Evolutionary conservation across 2,888 invertebrate genomes (phyloP).

Genomic region (Megastigmus dorsalis): DNA sequence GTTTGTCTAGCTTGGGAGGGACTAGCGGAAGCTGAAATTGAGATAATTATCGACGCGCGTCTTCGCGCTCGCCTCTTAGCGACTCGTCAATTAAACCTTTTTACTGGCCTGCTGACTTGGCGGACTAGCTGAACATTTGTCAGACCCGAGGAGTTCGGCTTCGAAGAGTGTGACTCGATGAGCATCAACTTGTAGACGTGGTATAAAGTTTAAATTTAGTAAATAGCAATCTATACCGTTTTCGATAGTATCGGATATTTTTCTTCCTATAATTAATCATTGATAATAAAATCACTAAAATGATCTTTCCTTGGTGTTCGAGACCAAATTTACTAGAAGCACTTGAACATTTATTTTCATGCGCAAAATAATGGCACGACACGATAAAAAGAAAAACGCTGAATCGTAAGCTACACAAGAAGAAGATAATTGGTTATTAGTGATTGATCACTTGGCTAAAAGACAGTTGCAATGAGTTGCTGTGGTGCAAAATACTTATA

Average conservation of each 20-base stretch:
- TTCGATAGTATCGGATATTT: too few relatives aligned
- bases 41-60: conserved; percentile 9
- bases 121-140: too few relatives aligned
- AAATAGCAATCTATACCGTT: too few relatives aligned
- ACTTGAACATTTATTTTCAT: too few relatives aligned
- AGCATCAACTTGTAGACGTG: too few relatives aligned
- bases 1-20: too few relatives aligned
- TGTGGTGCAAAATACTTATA: conserved; percentile 11
- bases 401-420: background rate
- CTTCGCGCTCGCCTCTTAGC: background rate
- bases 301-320: too few relatives aligned
- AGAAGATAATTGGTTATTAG: background rate
- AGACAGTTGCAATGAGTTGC: background rate
- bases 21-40: background rate
- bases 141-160: too few relatives aligned
- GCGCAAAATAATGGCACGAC: background rate
- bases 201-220: too few relatives aligned
- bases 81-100: background rate
- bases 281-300: background rate
- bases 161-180: too few relatives aligned
- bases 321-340: too few relatives aligned
- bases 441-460: conserved; percentile 16
- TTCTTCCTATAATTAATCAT: background rate
- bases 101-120: background rate
- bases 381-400: background rate